A percentile compares a stretch with the other conserved stretches of the same genome.
These are phyloP conservation scores for Leptarthrus brevirostris DNA, from an alignment of 2,888 invertebrate species.

Conservation along the genomic window DNA sequence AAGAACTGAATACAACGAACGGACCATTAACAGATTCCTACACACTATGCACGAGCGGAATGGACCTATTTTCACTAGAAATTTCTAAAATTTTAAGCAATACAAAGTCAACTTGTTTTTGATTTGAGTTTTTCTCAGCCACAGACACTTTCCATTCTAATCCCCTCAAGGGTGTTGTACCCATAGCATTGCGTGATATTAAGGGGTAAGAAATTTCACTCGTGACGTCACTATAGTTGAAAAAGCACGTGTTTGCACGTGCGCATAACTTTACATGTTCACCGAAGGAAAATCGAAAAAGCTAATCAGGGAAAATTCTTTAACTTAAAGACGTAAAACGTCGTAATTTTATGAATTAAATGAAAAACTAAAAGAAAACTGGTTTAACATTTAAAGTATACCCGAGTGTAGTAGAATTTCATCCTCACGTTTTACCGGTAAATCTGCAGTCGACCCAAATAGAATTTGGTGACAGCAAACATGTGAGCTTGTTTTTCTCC, in stretches of 20 bases:
- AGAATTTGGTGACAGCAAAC: neutral
- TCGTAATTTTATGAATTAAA: neutral
- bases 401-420: no score
- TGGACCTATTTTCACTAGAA: no score
- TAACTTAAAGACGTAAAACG: neutral
- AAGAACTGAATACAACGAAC: no score
- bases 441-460: neutral
- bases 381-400: neutral
- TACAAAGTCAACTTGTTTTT: no score
- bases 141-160: no score
- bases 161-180: neutral
- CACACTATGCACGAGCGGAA: no score
- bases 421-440: neutral
- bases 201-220: constrained; percentile 14
- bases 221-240: constrained; percentile 14
- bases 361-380: no score
- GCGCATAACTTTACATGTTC: constrained; percentile 6
- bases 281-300: neutral
- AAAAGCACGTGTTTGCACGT: constrained; percentile 28
- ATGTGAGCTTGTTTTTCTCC: neutral
- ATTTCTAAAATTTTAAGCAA: no score
- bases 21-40: no score
- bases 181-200: constrained; percentile 11
- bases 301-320: neutral
- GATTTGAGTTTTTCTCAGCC: no score